Evolutionary conservation across 2,113 vertebrate genomes (phyloP).

Genomic region (Sphyrna mokarran): DNA sequence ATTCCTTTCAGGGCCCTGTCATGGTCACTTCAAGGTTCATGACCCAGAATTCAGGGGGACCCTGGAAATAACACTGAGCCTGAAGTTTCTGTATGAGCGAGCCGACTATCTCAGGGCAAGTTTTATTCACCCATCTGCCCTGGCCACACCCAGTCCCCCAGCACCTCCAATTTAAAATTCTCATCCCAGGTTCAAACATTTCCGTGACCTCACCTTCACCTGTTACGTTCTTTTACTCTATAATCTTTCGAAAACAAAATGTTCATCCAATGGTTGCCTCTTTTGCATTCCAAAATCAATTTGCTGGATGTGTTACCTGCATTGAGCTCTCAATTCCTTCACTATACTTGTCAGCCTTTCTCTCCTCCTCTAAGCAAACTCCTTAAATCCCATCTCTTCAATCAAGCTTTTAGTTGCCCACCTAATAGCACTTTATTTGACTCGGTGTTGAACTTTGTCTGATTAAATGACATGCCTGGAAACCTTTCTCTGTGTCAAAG

Average conservation of each 20-base stretch:
- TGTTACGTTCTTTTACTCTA: not conserved
- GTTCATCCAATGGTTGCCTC: not conserved
- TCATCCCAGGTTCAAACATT: not conserved
- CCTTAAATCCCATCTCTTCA: not conserved
- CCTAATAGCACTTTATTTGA: no score
- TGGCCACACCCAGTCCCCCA: no score
- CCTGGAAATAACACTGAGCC: not conserved
- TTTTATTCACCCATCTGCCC: not conserved
- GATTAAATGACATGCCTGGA: not conserved
- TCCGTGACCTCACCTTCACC: not conserved
- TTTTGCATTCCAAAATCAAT: not conserved
- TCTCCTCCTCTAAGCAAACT: not conserved
- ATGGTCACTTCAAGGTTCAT: no score
- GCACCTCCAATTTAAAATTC: no score
- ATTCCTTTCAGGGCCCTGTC: no score
- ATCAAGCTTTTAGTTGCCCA: no score
- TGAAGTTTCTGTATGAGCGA: not conserved
- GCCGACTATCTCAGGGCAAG: not conserved
- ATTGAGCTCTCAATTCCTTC: not conserved
- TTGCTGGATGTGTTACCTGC: not conserved
- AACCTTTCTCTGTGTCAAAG: not conserved
- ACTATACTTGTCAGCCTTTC: not conserved
- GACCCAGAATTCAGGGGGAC: no score
- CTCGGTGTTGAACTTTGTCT: no score
- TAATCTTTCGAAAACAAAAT: not conserved